Conservation (phyloP, 2,888 invertebrate genomes). For the Brenthis daphne region DNA sequence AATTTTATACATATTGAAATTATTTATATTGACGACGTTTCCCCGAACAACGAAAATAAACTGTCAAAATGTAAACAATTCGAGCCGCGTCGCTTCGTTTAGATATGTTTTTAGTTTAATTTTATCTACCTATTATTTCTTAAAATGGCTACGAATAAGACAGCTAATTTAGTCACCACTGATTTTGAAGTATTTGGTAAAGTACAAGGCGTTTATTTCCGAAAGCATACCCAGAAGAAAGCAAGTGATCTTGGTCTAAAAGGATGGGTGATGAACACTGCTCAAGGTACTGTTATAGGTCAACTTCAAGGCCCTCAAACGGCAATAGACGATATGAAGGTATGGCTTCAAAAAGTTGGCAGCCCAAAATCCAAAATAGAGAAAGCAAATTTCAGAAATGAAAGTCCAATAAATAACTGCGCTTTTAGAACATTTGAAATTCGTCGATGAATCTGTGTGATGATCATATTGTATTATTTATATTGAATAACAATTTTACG, state of each 20-base stretch:
- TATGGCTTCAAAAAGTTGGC: conserved; percentile 82
- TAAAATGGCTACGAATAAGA: conserved; percentile 53
- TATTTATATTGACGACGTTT: conserved; percentile 3
- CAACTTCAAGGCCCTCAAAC: conserved; percentile 83
- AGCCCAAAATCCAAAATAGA: conserved; percentile 87
- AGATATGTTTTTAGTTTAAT: background rate
- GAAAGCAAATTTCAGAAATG: conserved; percentile 85
- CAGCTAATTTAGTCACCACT: conserved; percentile 50
- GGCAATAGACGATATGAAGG: conserved; percentile 84
- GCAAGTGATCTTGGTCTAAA: conserved; percentile 83
- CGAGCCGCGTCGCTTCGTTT: background rate
- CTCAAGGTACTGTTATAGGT: conserved; percentile 86
- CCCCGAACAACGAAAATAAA: conserved; percentile 29
- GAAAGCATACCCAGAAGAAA: conserved; percentile 85
- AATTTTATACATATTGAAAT: no score
- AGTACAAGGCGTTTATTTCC: conserved; percentile 82
- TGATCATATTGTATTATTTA: background rate
- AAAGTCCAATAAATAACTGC: conserved; percentile 74
- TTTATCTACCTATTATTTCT: background rate
- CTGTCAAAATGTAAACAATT: conserved; percentile 30
- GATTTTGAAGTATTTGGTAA: conserved; percentile 84
- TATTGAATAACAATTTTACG: background rate
- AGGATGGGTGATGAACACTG: conserved; percentile 90
- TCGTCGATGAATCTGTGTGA: conserved; percentile 54
- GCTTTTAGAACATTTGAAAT: conserved; percentile 76